Conservation (phyloP, 2,113 vertebrate species). For the Tretioscincus oriximinensis region DNA sequence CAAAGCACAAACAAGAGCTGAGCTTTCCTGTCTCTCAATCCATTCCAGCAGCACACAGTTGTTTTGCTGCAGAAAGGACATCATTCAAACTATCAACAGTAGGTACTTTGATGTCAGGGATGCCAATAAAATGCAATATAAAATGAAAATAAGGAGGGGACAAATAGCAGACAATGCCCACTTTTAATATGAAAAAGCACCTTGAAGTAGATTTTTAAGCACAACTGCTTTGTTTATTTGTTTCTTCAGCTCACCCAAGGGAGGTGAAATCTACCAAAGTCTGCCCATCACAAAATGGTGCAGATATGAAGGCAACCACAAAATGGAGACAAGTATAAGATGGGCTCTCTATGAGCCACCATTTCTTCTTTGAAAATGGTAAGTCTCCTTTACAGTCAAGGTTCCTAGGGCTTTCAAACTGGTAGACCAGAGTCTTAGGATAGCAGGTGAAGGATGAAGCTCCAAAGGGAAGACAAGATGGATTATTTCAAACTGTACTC, state of each 20-base stretch:
- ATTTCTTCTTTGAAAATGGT: no score
- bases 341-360: no score
- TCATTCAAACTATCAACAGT: background rate
- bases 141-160: background rate
- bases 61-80: background rate
- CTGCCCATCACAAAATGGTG: background rate
- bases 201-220: background rate
- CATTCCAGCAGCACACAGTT: background rate
- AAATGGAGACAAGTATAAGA: no score
- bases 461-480: no score
- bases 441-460: no score
- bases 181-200: no score
- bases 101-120: background rate
- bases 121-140: background rate
- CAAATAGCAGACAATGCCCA: background rate
- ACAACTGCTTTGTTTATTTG: background rate
- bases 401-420: no score
- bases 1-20: background rate
- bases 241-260: background rate
- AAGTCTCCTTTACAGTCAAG: no score
- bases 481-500: no score
- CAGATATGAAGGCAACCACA: no score
- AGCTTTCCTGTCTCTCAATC: background rate
- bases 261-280: background rate
- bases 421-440: no score